Evolutionary conservation across 2,797 vertebrate genomes (phyloP).

Genomic region (Cygnus olor): DNA sequence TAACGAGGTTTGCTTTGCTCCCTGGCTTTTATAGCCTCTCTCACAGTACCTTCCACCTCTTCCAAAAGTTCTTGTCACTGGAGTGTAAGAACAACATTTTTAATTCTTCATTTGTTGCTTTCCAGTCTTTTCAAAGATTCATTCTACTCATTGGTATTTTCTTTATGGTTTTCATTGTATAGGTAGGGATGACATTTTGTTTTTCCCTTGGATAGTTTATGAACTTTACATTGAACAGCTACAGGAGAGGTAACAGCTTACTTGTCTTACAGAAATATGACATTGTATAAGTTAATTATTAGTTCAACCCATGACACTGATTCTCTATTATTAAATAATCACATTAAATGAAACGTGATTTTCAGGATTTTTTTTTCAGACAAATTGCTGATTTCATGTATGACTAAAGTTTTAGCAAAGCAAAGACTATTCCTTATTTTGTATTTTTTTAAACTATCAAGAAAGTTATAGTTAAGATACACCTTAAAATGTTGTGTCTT

Average conservation of each 20-base stretch:
- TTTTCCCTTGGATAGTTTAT: neutral
- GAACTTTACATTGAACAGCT: neutral
- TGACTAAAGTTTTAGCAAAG: neutral
- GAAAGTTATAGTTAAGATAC: neutral
- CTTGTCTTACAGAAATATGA: neutral
- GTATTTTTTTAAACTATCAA: neutral
- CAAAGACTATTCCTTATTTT: neutral
- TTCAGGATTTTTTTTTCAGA: neutral
- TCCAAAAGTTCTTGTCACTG: no score
- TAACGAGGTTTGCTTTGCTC: conserved; percentile 81
- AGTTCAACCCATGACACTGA: conserved; percentile 19
- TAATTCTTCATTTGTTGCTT: neutral
- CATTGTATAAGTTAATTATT: conserved; percentile 50
- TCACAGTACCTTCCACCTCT: no score
- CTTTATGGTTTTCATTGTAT: neutral
- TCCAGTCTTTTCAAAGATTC: neutral
- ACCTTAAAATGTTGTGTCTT: neutral
- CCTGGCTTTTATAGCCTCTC: no score
- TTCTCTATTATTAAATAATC: neutral
- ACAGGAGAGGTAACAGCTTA: neutral
- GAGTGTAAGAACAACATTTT: accelerated
- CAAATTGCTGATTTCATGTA: neutral
- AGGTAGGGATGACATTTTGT: neutral
- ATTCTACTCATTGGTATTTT: neutral
- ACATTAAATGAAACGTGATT: neutral